A percentile compares a stretch with the other conserved stretches of the same genome.
Conservation (phyloP, 1,140 invertebrate genomes). For the Liolophura sinensis region DNA sequence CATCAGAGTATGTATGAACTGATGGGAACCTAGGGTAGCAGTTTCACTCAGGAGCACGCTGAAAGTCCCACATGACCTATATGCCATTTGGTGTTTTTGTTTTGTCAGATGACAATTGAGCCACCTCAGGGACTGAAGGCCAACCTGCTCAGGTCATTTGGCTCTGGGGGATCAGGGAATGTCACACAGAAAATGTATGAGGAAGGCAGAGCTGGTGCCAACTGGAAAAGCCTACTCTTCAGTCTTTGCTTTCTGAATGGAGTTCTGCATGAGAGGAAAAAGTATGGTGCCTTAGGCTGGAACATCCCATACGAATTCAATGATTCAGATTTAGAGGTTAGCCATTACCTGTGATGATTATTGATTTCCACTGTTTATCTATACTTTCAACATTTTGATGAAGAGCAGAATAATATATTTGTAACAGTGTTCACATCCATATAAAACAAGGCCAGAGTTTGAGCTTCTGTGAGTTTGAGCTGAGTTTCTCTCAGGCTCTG, state of each 20-base stretch:
- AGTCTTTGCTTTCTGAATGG: slow-evolving; percentile 72
- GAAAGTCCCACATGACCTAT: background rate
- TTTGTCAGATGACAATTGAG: slow-evolving; percentile 86
- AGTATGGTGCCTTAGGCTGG: slow-evolving; percentile 86
- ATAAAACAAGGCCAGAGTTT: too few species aligned
- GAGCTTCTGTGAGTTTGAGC: too few species aligned
- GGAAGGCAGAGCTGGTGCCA: slow-evolving; percentile 24
- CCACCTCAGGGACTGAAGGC: slow-evolving; percentile 81
- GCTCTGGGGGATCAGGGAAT: slow-evolving; percentile 44
- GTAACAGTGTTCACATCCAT: too few species aligned
- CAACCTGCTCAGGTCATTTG: slow-evolving; percentile 50
- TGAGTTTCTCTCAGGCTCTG: too few species aligned
- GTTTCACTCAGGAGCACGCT: background rate
- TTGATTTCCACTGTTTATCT: background rate
- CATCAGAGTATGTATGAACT: too few species aligned
- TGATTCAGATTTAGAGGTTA: slow-evolving; percentile 71
- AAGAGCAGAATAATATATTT: too few species aligned
- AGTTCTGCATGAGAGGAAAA: slow-evolving; percentile 82
- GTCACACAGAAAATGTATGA: slow-evolving; percentile 51
- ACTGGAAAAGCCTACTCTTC: slow-evolving; percentile 52
- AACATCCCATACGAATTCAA: slow-evolving; percentile 88
- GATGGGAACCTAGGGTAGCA: too few species aligned
- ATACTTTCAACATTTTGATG: background rate
- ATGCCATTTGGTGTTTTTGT: slow-evolving; percentile 5
- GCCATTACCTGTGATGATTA: background rate